Conservation (phyloP, 2,113 vertebrate species). For the Bubo scandiacus region DNA sequence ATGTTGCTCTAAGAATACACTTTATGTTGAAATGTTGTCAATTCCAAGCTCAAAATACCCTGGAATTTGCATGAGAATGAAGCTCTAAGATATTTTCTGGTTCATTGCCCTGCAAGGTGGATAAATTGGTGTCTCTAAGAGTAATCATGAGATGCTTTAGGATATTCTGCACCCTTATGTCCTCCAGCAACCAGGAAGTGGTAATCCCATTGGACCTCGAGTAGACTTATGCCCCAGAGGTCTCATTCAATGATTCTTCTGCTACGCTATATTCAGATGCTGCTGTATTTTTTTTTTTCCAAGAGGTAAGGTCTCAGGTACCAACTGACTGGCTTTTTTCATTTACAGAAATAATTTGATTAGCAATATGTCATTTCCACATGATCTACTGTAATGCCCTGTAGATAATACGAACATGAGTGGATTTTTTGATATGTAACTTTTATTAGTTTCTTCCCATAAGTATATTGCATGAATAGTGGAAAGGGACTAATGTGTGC, state of each 20-base stretch:
- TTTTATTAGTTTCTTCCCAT: background rate
- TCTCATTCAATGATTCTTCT: background rate
- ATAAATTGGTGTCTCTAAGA: background rate
- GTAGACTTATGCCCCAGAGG: background rate
- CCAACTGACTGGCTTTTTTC: background rate
- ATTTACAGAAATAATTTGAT: background rate
- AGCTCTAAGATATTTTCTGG: background rate
- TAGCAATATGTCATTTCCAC: background rate
- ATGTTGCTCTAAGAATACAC: background rate
- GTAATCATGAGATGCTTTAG: background rate
- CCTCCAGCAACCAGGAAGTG: background rate
- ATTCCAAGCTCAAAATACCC: background rate
- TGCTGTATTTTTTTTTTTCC: background rate
- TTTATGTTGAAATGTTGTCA: conserved; percentile 4
- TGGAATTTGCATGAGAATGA: conserved; percentile 26
- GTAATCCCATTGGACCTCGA: background rate
- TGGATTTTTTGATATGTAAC: fast-evolving
- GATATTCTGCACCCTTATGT: background rate
- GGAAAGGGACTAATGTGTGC: background rate
- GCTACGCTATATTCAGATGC: background rate
- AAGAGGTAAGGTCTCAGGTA: background rate
- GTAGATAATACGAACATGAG: background rate
- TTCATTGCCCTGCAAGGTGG: background rate
- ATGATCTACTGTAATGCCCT: background rate
- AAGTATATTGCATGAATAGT: background rate